Evolutionary conservation across 2,113 vertebrate genomes (phyloP).

Genomic region (Donacobius atricapilla): DNA sequence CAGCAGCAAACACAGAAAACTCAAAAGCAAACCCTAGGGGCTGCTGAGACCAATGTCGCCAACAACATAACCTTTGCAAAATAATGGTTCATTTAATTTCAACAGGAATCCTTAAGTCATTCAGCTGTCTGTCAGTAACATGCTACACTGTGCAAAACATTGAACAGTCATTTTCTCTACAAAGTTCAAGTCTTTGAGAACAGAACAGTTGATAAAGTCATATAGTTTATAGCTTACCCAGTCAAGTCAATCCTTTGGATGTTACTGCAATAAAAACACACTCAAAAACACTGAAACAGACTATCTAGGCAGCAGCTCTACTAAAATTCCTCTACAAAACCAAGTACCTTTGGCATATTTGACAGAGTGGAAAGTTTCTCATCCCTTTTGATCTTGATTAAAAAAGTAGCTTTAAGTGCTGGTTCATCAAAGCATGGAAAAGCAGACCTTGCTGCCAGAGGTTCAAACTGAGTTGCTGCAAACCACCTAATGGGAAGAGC

Average conservation of each 20-base stretch:
- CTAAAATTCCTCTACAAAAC: neutral
- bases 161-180: neutral
- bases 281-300: neutral
- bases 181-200: neutral
- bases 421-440: slow-evolving; percentile 99
- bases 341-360: slow-evolving; percentile 94
- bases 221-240: neutral
- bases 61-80: neutral
- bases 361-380: slow-evolving; percentile 81
- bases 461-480: slow-evolving; percentile 96
- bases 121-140: neutral
- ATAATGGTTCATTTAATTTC: neutral
- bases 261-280: neutral
- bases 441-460: slow-evolving; percentile 86
- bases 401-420: slow-evolving; percentile 90
- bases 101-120: neutral
- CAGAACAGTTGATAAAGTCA: neutral
- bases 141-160: neutral
- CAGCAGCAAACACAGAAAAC: neutral
- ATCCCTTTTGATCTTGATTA: slow-evolving; percentile 84
- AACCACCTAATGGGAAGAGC: slow-evolving; percentile 76
- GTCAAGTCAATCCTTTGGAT: neutral
- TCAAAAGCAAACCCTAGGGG: neutral
- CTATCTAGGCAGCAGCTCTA: neutral
- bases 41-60: neutral